phyloP scores from a whole-genome alignment of 2,888 invertebrate genomes.

The Ennomos erosarius region DNA sequence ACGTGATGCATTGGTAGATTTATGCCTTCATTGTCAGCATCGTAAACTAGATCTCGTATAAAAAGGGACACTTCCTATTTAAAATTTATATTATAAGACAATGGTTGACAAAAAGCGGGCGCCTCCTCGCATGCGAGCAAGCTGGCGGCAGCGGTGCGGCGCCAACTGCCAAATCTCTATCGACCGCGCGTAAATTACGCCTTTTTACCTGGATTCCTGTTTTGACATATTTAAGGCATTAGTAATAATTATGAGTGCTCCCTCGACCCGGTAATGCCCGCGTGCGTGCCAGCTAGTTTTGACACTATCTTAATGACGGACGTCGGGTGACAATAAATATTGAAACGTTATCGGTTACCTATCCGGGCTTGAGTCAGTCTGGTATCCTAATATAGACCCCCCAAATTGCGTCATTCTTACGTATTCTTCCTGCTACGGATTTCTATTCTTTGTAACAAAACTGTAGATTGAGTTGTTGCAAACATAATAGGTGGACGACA shows the following conservation, averaged over 20 bases:
- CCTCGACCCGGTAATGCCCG: conserved; percentile 68
- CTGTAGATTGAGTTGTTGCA: conserved; percentile 39
- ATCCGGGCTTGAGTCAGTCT: conserved; percentile 71
- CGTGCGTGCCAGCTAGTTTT: conserved; percentile 78
- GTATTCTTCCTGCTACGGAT: conserved; percentile 38
- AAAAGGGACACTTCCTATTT: conserved; percentile 85
- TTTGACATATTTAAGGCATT: conserved; percentile 86
- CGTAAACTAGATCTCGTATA: conserved; percentile 85
- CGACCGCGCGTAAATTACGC: conserved; percentile 84
- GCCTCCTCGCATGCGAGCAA: conserved; percentile 71
- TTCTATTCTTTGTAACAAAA: conserved; percentile 38
- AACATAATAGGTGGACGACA: conserved; percentile 47
- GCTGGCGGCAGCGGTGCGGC: conserved; percentile 65
- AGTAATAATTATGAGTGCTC: conserved; percentile 85
- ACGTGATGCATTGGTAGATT: conserved; percentile 81
- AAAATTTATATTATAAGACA: conserved; percentile 85
- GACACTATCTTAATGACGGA: conserved; percentile 85
- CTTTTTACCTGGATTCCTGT: conserved; percentile 86
- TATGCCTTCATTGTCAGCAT: conserved; percentile 83
- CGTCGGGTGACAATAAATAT: conserved; percentile 84
- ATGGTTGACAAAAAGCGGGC: conserved; percentile 84
- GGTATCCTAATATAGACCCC: conserved; percentile 76
- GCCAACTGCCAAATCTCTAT: conserved; percentile 85
- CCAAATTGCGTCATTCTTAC: conserved; percentile 60
- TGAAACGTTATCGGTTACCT: conserved; percentile 80